These are phyloP conservation scores for Magallana angulata DNA, from an alignment of 1,140 invertebrate genomes.

Conservation along the genomic window DNA sequence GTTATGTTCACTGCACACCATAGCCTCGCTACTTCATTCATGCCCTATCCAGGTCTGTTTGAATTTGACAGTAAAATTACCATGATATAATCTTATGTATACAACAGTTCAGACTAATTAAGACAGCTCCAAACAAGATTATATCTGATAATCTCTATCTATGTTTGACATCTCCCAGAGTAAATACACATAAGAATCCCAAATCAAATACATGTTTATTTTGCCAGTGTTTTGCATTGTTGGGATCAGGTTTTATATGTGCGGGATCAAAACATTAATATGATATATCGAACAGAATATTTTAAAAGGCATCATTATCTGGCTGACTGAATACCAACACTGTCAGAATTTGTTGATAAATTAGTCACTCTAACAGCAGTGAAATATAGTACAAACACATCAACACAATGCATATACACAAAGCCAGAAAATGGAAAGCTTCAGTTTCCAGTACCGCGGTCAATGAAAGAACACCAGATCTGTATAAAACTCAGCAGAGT, in stretches of 20 bases:
- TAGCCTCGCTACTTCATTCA: background rate
- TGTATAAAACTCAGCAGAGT: background rate
- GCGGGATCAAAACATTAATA: conserved; percentile 7
- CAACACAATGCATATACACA: conserved; percentile 21
- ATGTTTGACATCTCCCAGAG: conserved; percentile 22
- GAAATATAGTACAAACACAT: conserved; percentile 12
- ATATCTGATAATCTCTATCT: conserved; percentile 34
- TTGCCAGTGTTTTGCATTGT: conserved; percentile 6
- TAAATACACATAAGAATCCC: conserved; percentile 33
- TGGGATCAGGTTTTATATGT: background rate
- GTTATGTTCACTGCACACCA: conserved; percentile 5
- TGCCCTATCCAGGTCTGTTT: background rate
- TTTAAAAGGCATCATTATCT: conserved; percentile 10
- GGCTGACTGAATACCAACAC: conserved; percentile 12
- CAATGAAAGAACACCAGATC: background rate
- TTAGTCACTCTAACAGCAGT: background rate
- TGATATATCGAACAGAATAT: conserved; percentile 35
- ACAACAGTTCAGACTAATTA: conserved; percentile 32
- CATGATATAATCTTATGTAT: conserved; percentile 38
- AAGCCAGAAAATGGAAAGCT: background rate
- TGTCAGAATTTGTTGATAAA: conserved; percentile 6
- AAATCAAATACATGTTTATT: conserved; percentile 22
- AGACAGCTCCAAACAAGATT: conserved; percentile 35
- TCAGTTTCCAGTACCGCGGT: background rate
- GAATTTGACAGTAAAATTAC: conserved; percentile 37